Evolutionary conservation across 2,113 vertebrate species (phyloP), one percentile per base, ranked within the genome.

Genomic region (Psammodynastes pulverulentus): DNA sequence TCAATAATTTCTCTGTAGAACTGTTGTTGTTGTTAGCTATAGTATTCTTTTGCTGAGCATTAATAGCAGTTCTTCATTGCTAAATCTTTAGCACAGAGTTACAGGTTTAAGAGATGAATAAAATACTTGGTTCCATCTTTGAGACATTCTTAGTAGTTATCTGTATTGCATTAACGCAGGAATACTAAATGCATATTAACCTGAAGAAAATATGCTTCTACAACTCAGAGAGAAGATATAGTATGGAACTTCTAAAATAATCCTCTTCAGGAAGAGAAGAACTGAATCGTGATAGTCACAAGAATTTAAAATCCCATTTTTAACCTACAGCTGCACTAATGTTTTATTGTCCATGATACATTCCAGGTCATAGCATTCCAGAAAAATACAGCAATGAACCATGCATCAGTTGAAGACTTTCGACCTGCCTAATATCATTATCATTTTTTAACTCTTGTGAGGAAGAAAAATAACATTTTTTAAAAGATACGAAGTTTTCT

Each of bases 281-380:
- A 39, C 67, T 39, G 52, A 46, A 21, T 0, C 9, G 34, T 23
- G 84, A 29, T 67, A 19, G 43, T 85, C 43, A 13, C 0, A 23
- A 9, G 5, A 67, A 1, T 5, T 0, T 1, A 29, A 45, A 91
- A 62, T 84, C 49, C n/a, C 43, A 17, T 54, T 52, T 87, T 34
- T 88, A 49, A 49, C 7, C 29, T 15, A 86, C 5, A 86, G 12
- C 23, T 86, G 5, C 26, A 86, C 21, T 53, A 88, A 12, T 43
- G 87, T 39, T 54, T 56, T 88, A 52, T 56, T 29, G 23, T 21
- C 34, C 52, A 56, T 39, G 13, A 39, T 24, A 43, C 29, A 39
- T 87, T 21, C 17, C 87, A 56, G 12, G 34, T 88, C 34, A 88
- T 43, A 43, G 17, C 17, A 43, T 56, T n/a, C 34, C 52, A 56